phyloP scores from a whole-genome alignment of 2,113 vertebrate species.

The Dermatemys mawii region DNA sequence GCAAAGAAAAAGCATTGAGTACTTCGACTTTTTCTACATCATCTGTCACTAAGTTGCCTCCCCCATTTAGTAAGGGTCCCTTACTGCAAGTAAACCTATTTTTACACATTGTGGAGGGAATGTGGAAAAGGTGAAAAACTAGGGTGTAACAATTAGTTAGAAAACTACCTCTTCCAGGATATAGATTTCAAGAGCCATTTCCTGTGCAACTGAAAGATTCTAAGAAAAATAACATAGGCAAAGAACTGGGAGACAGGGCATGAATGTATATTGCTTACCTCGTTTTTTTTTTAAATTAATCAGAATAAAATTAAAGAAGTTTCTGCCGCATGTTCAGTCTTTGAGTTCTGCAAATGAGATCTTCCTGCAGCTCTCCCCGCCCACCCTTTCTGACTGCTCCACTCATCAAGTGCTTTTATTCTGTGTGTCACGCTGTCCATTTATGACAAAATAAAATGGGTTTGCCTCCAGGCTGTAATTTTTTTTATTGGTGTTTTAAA shows the following conservation, averaged over 20 bases:
- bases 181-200: background rate
- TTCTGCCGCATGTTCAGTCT: background rate
- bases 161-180: fast-evolving
- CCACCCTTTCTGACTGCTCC: background rate
- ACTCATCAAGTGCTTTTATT: background rate
- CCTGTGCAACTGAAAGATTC: background rate
- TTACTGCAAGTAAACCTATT: background rate
- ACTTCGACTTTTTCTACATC: no score
- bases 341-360: background rate
- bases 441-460: background rate
- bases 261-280: background rate
- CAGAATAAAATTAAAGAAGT: background rate
- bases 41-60: no score
- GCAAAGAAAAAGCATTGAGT: no score
- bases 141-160: background rate
- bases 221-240: fast-evolving
- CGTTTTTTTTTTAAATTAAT: background rate
- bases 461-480: constrained; percentile 11
- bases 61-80: no score
- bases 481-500: constrained; percentile 1
- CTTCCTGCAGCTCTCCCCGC: background rate
- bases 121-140: fast-evolving
- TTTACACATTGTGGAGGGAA: fast-evolving
- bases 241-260: background rate
- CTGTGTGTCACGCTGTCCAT: background rate